Evolutionary conservation across 2,888 invertebrate species (phyloP), one percentile per base, ranked within the genome.

Genomic region (Cheilosia urbana): DNA sequence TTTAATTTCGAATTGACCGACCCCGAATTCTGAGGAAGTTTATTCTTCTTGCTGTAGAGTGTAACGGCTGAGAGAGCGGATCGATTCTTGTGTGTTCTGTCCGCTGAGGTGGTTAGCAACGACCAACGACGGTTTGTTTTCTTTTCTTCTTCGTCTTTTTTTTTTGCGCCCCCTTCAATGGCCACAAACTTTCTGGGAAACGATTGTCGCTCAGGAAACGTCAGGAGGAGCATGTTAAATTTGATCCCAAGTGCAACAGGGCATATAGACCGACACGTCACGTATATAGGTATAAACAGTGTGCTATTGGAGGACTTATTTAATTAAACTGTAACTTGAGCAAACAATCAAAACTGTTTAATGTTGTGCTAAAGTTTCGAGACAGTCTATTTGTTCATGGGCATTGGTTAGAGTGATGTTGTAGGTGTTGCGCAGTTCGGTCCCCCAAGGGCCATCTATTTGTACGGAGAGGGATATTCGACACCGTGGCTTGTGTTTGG

Each of bases 261-360:
- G 47, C 45, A 9, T 58, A 34, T 15, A 17, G 30, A 57, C 45
- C 42, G 19, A 42, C 30, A 13, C 34, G 37, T 21, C 45, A 24
- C 42, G 13, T 17, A 9, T 30, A 7, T 30, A 5, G 5, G 5
- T n/a, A 13, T 37, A 37, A 21, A 21, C 2, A 49, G 30, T 21
- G 4, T 4, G 37, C 13, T 13, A 37, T 37, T 2, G 21, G 65
- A 58, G 30, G 65, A 55, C 66, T 66, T 78, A 80, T 85, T 85
- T 85, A 85, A 85, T 85, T 85, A 85, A 85, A 85, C 75, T 80
- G 80, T 80, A 85, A 85, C 80, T 80, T 76, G 80, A 80, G 76
- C 75, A 80, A 85, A 80, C 84, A 85, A 85, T 85, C 84, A 71
- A 66, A 75, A 76, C 75, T 76, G 75, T 80, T 85, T 85, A 80